Evolutionary conservation across 2,113 vertebrate species (phyloP), one percentile per base, ranked within the genome.

Genomic region (Cheilinus undulatus): DNA sequence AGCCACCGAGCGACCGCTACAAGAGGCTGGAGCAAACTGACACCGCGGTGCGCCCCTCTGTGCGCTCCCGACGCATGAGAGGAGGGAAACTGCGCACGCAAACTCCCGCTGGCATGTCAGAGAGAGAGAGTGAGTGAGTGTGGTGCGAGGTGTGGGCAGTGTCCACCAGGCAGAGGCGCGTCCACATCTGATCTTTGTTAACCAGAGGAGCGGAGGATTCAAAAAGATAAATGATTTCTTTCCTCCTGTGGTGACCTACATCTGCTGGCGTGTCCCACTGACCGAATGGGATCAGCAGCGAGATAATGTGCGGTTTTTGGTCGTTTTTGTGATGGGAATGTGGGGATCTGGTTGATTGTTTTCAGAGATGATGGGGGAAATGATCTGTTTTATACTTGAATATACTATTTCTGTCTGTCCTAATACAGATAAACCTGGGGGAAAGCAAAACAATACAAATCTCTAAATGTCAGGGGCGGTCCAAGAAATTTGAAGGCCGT

Each of bases 31-130:
- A 73, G 84, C 72, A 12, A 27, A 85, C 80, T 85, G 85, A 80
- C 83, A 83, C 75, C 81, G 49, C 64, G 77, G 89, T 78, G 81
- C n/a, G n/a, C n/a, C 82, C 74, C 88, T 83, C 79, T 38, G 76
- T 67, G 82, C 73, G 79, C 83, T 61, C 80, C 57, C 7, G 74
- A 78, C 77, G 69, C 68, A 72, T 15, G 53, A 15, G 32, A 28
- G 51, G 45, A 13, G n/a, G 28, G 38, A 6, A 32, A 40, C 36
- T 63, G 65, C 71, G 73, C 79, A 76, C 80, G 82, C 82, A 85
- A 46, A 56, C 75, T 67, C 54, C 57, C 36, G 65, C 52, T 46
- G 71, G 65, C 58, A 22, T 69, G 67, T 27, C 69, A 63, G 40
- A 56, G 36, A 38, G 42, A 9, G 42, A 45, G 42, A n/a, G 42